Conservation (phyloP, 2,113 vertebrate species). For the Pipra filicauda region DNA sequence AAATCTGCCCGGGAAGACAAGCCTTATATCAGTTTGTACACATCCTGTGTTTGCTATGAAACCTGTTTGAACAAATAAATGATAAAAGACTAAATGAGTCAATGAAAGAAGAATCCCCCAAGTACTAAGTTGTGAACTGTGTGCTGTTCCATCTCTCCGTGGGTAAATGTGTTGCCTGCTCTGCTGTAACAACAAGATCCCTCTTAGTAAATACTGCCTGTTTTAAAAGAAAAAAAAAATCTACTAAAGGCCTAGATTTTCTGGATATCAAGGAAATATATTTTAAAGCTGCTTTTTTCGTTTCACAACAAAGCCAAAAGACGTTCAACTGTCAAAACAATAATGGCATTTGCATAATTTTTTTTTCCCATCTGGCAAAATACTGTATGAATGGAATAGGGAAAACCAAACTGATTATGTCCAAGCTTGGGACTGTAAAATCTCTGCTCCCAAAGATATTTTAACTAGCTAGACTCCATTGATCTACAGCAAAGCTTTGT, state of each 20-base stretch:
- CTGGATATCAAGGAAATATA: neutral
- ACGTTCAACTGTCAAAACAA: conserved; percentile 12
- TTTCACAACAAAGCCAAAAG: conserved; percentile 23
- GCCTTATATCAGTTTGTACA: conserved; percentile 26
- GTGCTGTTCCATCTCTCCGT: neutral
- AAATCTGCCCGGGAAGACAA: neutral
- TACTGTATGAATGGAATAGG: neutral
- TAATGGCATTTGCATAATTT: neutral
- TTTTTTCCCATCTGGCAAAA: conserved; percentile 19
- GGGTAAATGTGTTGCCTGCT: conserved; percentile 26
- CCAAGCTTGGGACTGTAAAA: conserved; percentile 47
- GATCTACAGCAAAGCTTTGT: conserved; percentile 78
- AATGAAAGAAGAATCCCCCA: conserved; percentile 24
- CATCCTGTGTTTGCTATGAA: conserved; percentile 42
- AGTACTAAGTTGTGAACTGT: conserved; percentile 7
- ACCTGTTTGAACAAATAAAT: conserved; percentile 63
- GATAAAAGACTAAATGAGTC: conserved; percentile 56
- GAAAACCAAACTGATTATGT: conserved; percentile 31
- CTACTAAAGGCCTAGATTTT: conserved; percentile 2
- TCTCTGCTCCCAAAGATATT: conserved; percentile 60
- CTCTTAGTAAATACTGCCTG: neutral
- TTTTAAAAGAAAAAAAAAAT: neutral
- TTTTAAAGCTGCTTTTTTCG: neutral
- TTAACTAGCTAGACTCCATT: conserved; percentile 76
- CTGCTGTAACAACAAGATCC: neutral